phyloP scores from a whole-genome alignment of 2,797 vertebrate genomes.

The Melanotaenia nigrans region DNA sequence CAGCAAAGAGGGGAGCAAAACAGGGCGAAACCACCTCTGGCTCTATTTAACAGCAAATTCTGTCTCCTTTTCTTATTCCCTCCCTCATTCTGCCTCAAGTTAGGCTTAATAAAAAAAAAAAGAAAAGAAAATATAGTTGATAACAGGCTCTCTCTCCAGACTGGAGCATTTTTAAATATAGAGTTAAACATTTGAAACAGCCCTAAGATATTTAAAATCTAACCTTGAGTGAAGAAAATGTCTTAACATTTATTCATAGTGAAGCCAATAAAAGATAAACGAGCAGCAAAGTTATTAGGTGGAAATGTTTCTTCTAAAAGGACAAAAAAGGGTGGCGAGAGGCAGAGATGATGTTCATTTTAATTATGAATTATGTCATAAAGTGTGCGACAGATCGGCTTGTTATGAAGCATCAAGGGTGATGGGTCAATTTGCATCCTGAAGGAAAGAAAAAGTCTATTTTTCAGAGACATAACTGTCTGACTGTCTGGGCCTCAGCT shows the following conservation, averaged over 20 bases:
- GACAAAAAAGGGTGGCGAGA: conserved; percentile 32
- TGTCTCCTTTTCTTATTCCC: conserved; percentile 8
- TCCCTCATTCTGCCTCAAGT: conserved; percentile 39
- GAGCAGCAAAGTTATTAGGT: conserved; percentile 23
- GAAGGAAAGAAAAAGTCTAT: conserved; percentile 12
- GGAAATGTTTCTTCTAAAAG: conserved; percentile 40
- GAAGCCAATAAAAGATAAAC: conserved; percentile 36
- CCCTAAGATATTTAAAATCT: conserved; percentile 65
- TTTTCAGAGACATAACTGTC: background rate
- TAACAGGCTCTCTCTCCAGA: conserved; percentile 44
- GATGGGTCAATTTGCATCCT: conserved; percentile 24
- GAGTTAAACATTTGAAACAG: conserved; percentile 63
- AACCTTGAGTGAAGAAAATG: conserved; percentile 66
- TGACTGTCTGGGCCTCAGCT: background rate
- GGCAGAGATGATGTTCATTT: conserved; percentile 57
- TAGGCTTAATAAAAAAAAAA: conserved; percentile 1
- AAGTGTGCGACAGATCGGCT: conserved; percentile 42
- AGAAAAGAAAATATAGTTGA: conserved; percentile 32
- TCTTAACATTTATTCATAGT: conserved; percentile 61
- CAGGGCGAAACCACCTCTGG: conserved; percentile 20
- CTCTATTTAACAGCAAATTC: conserved; percentile 48
- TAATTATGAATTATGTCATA: conserved; percentile 60
- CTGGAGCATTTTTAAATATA: conserved; percentile 53
- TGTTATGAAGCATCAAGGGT: conserved; percentile 36
- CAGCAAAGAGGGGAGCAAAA: conserved; percentile 40